Evolutionary conservation across 2,888 invertebrate species (phyloP).

Genomic region (Drosophila diplacantha): DNA sequence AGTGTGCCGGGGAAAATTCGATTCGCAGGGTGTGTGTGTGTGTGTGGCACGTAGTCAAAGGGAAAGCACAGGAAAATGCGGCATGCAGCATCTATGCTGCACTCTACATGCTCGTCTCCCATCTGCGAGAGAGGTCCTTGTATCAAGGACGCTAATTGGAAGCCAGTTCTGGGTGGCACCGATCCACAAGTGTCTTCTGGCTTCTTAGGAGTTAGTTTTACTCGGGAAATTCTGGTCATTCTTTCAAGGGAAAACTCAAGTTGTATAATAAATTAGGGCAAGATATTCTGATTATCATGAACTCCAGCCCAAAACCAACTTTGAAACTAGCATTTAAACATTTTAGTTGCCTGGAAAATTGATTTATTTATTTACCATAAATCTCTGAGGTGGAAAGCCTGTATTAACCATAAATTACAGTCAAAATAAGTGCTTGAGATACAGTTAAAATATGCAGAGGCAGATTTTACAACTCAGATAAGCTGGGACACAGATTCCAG

Average conservation of each 20-base stretch:
- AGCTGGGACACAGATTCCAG: neutral
- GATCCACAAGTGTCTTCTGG: neutral
- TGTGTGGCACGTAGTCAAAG: slow-evolving; percentile 36
- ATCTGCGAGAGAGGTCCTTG: neutral
- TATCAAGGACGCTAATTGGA: neutral
- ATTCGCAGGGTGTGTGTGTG: slow-evolving; percentile 27
- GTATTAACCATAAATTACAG: neutral
- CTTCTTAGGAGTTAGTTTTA: neutral
- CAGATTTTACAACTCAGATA: neutral
- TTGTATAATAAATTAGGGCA: too few species aligned
- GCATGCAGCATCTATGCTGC: slow-evolving; percentile 13
- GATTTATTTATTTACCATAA: neutral
- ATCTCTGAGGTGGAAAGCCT: neutral
- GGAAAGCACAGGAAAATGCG: slow-evolving; percentile 3
- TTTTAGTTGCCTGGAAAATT: neutral
- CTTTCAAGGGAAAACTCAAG: neutral
- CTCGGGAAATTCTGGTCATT: neutral
- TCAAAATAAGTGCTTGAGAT: neutral
- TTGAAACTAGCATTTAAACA: fast-evolving
- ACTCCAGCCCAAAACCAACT: neutral
- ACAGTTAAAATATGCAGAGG: too few species aligned
- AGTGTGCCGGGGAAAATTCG: slow-evolving; percentile 19
- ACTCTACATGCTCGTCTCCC: neutral
- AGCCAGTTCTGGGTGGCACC: slow-evolving; percentile 1
- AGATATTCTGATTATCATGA: neutral